Percentiles rank a stretch among this genome's conserved stretches.
phyloP scores from a whole-genome alignment of 2,113 vertebrate species.

The Copsychus sechellarum region DNA sequence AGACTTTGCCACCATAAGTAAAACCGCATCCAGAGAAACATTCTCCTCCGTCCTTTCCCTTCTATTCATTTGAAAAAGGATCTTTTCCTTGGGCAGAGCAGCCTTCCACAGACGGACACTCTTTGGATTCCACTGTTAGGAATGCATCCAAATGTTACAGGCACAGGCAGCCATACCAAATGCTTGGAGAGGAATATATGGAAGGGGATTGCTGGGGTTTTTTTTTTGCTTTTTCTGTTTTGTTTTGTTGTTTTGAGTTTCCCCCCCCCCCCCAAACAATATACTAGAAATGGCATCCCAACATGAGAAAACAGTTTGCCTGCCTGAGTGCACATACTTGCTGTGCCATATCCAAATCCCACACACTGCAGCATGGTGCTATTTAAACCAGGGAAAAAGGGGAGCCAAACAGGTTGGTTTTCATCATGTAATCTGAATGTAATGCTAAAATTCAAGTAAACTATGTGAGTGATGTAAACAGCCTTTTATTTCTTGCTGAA shows the following conservation, averaged over 20 bases:
- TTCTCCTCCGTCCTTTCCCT: background rate
- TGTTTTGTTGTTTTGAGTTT: background rate
- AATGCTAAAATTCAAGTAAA: background rate
- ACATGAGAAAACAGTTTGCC: background rate
- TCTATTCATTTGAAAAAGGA: background rate
- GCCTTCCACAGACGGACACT: accelerated
- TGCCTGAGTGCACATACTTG: background rate
- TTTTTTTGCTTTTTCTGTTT: too few relatives aligned
- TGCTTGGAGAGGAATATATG: background rate
- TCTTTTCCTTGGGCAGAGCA: background rate
- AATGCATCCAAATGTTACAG: background rate
- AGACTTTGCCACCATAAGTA: background rate
- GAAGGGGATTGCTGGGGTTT: background rate
- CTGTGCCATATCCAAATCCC: background rate
- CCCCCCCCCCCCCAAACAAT: background rate
- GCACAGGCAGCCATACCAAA: background rate
- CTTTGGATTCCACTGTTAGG: background rate
- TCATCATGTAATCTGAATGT: background rate
- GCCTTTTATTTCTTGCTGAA: background rate
- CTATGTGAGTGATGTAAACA: background rate
- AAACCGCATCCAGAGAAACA: background rate
- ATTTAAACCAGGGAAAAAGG: background rate
- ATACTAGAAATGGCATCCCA: background rate
- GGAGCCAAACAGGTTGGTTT: background rate
- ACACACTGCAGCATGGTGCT: background rate